phyloP scores from a whole-genome alignment of 2,888 invertebrate genomes.

The Cremastobaeus sp. region DNA sequence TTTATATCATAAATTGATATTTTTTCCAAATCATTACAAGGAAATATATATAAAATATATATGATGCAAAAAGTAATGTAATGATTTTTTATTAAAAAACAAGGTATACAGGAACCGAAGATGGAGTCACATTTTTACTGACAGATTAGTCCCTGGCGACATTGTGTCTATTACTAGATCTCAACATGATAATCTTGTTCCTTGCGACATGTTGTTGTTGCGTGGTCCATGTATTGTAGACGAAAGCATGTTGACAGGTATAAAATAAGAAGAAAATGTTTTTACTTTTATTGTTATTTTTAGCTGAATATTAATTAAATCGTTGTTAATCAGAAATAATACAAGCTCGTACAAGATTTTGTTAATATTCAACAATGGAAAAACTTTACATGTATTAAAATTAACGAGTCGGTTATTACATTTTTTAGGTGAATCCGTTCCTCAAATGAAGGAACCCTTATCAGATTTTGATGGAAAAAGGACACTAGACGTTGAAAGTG shows the following conservation, averaged over 20 bases:
- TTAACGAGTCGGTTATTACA: slow-evolving; percentile 26
- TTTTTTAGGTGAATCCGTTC: slow-evolving; percentile 91
- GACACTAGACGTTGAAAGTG: slow-evolving; percentile 88
- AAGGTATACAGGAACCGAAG: slow-evolving; percentile 92
- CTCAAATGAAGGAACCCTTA: slow-evolving; percentile 99
- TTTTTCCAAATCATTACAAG: not conserved
- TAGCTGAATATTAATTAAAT: no score
- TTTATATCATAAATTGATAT: not conserved
- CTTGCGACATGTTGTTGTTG: slow-evolving; percentile 96
- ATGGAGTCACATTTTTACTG: slow-evolving; percentile 91
- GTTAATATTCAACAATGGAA: no score
- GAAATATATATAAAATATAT: no score
- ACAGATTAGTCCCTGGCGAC: slow-evolving; percentile 96
- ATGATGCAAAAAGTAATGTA: no score
- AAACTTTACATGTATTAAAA: no score
- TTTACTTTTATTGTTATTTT: no score
- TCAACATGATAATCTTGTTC: slow-evolving; percentile 93
- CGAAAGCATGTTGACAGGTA: slow-evolving; percentile 98
- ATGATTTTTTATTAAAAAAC: slow-evolving; percentile 22
- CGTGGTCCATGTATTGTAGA: slow-evolving; percentile 98
- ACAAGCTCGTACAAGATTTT: no score
- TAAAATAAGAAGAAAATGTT: no score
- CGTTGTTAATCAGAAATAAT: no score
- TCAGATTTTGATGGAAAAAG: slow-evolving; percentile 84
- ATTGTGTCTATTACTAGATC: slow-evolving; percentile 95